Base-by-base conservation (phyloP, 2,113 vertebrate species). In the Eupsittula cactorum region DNA sequence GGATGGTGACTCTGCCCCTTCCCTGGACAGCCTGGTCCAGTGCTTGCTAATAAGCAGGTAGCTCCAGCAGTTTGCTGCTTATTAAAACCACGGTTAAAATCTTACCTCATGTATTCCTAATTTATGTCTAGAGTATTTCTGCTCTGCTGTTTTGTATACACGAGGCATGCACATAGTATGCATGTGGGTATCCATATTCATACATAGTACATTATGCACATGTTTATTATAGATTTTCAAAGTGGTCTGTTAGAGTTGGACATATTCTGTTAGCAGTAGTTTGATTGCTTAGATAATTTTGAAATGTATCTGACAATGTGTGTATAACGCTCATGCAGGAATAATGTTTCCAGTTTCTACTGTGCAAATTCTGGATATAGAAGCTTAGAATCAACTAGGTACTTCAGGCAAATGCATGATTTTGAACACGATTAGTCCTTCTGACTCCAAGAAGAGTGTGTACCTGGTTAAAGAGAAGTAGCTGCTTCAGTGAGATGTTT, bases 61-160 rank as follows among this genome's bases (percentile, higher is more conserved):
- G 68, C 87, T 84, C 89, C 68, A 71, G 71, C 89, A 91, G 35
- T 80, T 94, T 77, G 89, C 52, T 94, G 75, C 21, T 69, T 91
- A 70, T 50, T 90, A 81, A 82, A 95, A 53, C 89, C 65, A 47
- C 75, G 68, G 77, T 93, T 96, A 94, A 87, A 96, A 64, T 91
- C 78, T 94, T 62, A 64, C 65, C 84, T 95, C 42, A 18, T 64
- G 7, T 44, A 46, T 74, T 70, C 75, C 69, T 35, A 10, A 7
- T 69, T 89, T 89, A 57, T 53, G 65, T 73, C 59, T 44, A 50
- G 67, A 93, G 47, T 59, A 37, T 76, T 88, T 89, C 77, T 91
- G 49, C 70, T 91, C 57, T 75, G 60, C 76, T 86, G 0, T 89
- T 47, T 63, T 67, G 39, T 89, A 16, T 77, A 41, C 39, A 29